Base-by-base conservation (phyloP, 2,113 vertebrate genomes). In the Castor canadensis region DNA sequence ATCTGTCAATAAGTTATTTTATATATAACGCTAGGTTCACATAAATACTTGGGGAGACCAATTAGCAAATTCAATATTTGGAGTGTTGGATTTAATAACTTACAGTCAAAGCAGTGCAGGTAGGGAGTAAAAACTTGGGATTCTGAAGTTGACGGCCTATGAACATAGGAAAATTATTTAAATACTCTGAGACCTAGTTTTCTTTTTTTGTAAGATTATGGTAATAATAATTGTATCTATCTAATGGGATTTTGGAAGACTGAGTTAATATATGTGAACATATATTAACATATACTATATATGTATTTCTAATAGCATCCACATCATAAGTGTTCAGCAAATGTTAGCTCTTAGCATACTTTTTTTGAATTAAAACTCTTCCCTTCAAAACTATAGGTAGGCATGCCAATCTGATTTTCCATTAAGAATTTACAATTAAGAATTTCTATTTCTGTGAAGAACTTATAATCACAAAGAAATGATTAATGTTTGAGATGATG, bases 51-150 rank as follows among this genome's bases (percentile, higher is more conserved):
- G 82, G 75, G 49, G 92, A 93, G 69, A 58, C 45, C 52, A 94
- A 22, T 80, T 79, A 92, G 69, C 11, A 84, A 93, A 66, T 69
- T 83, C 30, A 66, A 58, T 92, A 66, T 69, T 47, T 96, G 60
- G 49, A 75, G 66, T 80, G 24, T 71, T 89, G 28, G 43, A 71
- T 80, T 94, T 89, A 87, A 75, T 95, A 84, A 97, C 64, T 95
- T 69, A 15, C 22, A n/a, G 76, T 75, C n/a, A 95, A 45, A 67
- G 52, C 43, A 60, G 13, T 32, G 10, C 35, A 92, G 64, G 7
- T 84, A 47, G 60, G 6, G 19, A 64, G 12, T 93, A 91, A 94
- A 81, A 91, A 30, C 30, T 81, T 66, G 84, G n/a, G 47, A 81
- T 93, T 87, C 49, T 56, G 30, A 88, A 54, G 52, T 71, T 87